Base-by-base conservation (phyloP, 2,797 vertebrate genomes). In the Xiphophorus birchmanni region DNA sequence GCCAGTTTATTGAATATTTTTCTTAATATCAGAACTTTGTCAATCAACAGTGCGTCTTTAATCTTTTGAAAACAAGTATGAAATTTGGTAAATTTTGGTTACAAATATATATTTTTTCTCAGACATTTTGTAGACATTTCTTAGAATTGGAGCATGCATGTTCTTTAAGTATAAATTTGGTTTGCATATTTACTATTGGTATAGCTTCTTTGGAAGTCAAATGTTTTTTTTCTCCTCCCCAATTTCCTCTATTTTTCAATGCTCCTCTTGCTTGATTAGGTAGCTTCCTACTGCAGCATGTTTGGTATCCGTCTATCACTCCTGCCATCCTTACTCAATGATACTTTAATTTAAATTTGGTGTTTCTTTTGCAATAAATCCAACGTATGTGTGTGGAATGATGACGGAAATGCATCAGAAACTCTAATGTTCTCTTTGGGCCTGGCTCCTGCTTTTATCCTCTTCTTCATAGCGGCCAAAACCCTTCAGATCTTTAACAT, bases 401-500 rank as follows among this genome's bases (percentile, higher is more conserved):
- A 11, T 82, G 47, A 26, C 32, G 45, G 52, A 18, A 45, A 35
- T 2, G 23, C 73, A 8, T 75, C 75, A 44, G 56, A 88, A 76
- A 54, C 42, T 80, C 37, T 89, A 92, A 94, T 32, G 2, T n/a
- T 80, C 35, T 80, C 78, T 75, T 69, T 45, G 80, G 88, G 80
- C 74, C 58, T 77, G 80, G 85, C 78, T 89, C 88, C 81, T 89
- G 82, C 86, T 84, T 65, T 72, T 63, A 78, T 82, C 74, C 52
- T 73, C 56, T 50, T 56, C 26, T 47, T 45, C 86, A 7, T 94
- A 99, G 98, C 98, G 82, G 97, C 97, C 87, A 99, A 99, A 96
- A 99, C 98, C 9, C 98, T 99, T 94, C 98, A 99, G 93, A 99
- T 99, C 95, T 99, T 99, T 93, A 99, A 99, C 94, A 99, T 99